Base-by-base conservation (phyloP, 2,888 invertebrate species). In the Cheilosia soror region DNA sequence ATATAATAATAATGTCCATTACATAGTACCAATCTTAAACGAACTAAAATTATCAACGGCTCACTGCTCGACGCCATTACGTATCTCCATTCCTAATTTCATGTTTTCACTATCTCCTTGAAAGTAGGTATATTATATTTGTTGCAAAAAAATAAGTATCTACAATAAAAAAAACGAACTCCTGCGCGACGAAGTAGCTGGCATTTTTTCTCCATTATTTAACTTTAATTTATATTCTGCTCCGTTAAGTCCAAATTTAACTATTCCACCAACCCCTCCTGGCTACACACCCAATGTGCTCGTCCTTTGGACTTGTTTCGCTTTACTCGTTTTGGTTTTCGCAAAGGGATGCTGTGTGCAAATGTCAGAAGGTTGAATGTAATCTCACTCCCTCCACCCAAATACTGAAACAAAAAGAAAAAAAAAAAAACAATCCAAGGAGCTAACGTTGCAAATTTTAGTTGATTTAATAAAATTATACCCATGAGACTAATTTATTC, bases 391-490 rank as follows among this genome's bases (percentile, higher is more conserved):
- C 72, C 71, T 55, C 31, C n/a, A 9, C 25, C 0, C 20, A n/a
- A 37, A 37, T 7, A 37, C 31, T 13, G 27, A 57, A 7, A 57
- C 5, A n/a, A 44, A 31, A 42, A 31, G 29, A 37, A 63, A 57
- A 9, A 20, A 47, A 55, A 44, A 33, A 29, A 25, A 73, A 27
- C 31, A 69, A 58, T 53, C 87, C 87, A 88, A 81, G 72, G 60
- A 88, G 89, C 88, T 86, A 89, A 89, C 89, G 90, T 91, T 90
- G 91, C 92, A 90, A 91, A 90, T 90, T 91, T 90, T 89, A 89
- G 91, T 91, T 91, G 91, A 91, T 91, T 91, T 91, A 92, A 91
- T 91, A 89, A 91, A 90, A 91, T 92, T 89, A 89, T 89, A 90
- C 91, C 90, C 91, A 90, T 88, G 91, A 89, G 92, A 90, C 90